A percentile compares a stretch with the other conserved stretches of the same genome.
Evolutionary conservation across 1,140 invertebrate species (phyloP).

Genomic region (Theocolax elegans): DNA sequence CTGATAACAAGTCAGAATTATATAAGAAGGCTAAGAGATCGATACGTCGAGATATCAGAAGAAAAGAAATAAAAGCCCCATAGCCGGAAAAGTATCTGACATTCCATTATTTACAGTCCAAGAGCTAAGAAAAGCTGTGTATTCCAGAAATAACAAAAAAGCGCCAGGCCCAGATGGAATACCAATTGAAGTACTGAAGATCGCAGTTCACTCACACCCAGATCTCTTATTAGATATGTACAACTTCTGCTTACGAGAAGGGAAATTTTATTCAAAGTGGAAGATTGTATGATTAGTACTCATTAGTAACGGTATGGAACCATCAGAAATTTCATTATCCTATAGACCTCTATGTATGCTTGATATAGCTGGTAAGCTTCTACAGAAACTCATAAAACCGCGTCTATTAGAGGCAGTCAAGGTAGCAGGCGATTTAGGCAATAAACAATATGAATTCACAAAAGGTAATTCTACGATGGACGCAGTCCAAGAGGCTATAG

Average conservation of each 20-base stretch:
- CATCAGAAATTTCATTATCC: conserved; percentile 12
- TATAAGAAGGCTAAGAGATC: too few species aligned
- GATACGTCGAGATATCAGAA: too few species aligned
- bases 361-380: conserved; percentile 45
- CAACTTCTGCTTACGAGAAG: conserved; percentile 35
- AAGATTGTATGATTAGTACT: conserved; percentile 28
- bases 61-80: too few species aligned
- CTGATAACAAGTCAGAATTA: too few species aligned
- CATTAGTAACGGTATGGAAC: conserved; percentile 34
- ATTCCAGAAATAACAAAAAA: too few species aligned
- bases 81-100: too few species aligned
- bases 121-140: too few species aligned
- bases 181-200: too few species aligned
- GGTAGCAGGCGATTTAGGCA: neutral
- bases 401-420: neutral
- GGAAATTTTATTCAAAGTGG: conserved; percentile 31
- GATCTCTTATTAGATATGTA: conserved; percentile 21
- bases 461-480: too few species aligned
- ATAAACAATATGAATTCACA: neutral
- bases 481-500: too few species aligned
- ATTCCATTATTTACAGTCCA: too few species aligned
- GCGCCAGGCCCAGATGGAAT: neutral
- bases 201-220: too few species aligned
- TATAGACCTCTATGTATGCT: conserved; percentile 49
- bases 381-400: conserved; percentile 44